Evolutionary conservation across 1,140 invertebrate genomes (phyloP).

Genomic region (Ceratosolen solmsi): DNA sequence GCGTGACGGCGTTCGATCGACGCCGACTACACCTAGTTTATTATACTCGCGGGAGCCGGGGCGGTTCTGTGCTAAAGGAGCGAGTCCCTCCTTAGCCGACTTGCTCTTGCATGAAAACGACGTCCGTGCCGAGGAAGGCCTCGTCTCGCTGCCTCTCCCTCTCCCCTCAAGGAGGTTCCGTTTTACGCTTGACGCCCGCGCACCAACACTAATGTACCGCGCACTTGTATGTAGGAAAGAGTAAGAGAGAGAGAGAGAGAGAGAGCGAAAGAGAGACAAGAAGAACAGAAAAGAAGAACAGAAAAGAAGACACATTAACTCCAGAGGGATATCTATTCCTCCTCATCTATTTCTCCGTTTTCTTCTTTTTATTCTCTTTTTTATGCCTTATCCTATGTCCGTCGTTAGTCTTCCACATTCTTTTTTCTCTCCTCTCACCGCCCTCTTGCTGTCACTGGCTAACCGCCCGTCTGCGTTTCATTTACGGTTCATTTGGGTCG

Average conservation of each 20-base stretch:
- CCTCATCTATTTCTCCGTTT: neutral
- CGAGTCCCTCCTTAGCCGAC: constrained; percentile 28
- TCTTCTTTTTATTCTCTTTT: constrained; percentile 1
- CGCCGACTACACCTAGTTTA: constrained; percentile 41
- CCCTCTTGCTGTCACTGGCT: neutral
- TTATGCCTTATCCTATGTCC: neutral
- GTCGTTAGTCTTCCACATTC: neutral
- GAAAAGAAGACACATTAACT: neutral
- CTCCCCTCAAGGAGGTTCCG: constrained; percentile 33
- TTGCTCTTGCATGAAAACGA: constrained; percentile 51
- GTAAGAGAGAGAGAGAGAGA: neutral
- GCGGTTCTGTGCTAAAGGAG: constrained; percentile 4
- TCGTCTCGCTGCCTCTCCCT: constrained; percentile 1
- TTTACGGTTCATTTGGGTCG: constrained; percentile 9
- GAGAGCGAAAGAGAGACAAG: neutral
- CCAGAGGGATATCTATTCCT: neutral
- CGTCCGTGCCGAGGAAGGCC: constrained; percentile 33
- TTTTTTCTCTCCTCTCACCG: neutral
- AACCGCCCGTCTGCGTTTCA: neutral
- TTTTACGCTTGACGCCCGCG: constrained; percentile 34
- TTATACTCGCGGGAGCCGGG: constrained; percentile 22
- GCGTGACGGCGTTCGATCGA: constrained; percentile 22
- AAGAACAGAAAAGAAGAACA: too few relatives aligned
- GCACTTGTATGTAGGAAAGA: neutral
- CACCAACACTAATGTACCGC: neutral